Conservation (phyloP, 2,888 invertebrate species). For the Tupiocoris notatus region DNA sequence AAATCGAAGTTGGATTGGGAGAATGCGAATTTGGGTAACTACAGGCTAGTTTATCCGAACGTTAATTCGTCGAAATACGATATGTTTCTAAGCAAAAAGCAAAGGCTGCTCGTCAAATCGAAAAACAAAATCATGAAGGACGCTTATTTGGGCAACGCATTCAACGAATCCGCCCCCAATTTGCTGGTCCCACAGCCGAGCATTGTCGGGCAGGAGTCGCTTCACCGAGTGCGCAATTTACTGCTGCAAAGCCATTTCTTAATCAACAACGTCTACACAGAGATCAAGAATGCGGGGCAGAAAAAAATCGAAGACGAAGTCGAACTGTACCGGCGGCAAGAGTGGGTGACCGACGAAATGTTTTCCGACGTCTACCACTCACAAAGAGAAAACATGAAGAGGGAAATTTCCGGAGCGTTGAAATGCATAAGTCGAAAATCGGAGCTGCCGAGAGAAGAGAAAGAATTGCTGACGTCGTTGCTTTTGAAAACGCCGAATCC, state of each 20-base stretch:
- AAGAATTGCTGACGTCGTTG: constrained; percentile 23
- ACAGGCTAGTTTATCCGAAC: constrained; percentile 10
- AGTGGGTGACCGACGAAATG: constrained; percentile 9
- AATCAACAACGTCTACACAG: constrained; percentile 24
- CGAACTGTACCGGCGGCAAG: constrained; percentile 6
- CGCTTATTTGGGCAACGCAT: background rate
- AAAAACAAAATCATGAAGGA: constrained; percentile 3
- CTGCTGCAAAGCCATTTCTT: constrained; percentile 21
- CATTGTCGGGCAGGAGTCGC: too few species aligned
- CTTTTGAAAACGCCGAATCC: constrained; percentile 19
- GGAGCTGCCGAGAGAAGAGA: constrained; percentile 2
- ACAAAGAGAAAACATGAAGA: constrained; percentile 1
- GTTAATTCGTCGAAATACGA: constrained; percentile 15
- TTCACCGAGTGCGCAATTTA: background rate
- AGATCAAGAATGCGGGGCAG: constrained; percentile 3
- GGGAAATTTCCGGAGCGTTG: constrained; percentile 12
- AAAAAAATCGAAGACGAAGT: constrained; percentile 14
- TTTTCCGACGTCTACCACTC: constrained; percentile 5
- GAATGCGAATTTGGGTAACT: constrained; percentile 9
- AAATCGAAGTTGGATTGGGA: constrained; percentile 20
- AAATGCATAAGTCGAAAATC: constrained; percentile 18
- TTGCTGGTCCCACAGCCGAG: too few species aligned
- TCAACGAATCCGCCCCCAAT: background rate
- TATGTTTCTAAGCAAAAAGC: constrained; percentile 16
- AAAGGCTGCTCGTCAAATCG: background rate